Conservation (phyloP, 2,113 vertebrate genomes). For the Tragelaphus buxtoni region DNA sequence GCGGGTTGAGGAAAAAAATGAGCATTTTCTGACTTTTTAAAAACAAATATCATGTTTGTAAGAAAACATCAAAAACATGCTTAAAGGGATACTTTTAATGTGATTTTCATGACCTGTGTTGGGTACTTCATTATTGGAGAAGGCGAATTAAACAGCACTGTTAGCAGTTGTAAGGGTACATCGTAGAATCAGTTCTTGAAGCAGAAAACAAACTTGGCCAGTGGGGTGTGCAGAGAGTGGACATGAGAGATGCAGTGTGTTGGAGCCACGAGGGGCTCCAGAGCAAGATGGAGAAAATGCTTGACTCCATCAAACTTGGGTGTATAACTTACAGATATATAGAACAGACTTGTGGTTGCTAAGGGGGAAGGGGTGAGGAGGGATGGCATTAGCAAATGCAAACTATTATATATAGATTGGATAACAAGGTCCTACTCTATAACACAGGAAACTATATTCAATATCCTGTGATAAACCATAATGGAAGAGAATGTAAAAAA, state of each 20-base stretch:
- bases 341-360: neutral
- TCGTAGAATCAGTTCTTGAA: neutral
- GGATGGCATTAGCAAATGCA: neutral
- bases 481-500: too few species aligned
- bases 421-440: neutral
- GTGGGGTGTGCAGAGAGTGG: neutral
- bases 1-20: neutral
- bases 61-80: neutral
- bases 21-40: neutral
- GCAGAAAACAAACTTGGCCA: neutral
- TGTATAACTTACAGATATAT: neutral
- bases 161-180: neutral
- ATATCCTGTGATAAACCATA: too few species aligned
- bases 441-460: too few species aligned
- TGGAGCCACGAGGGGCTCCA: neutral
- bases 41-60: neutral
- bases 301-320: neutral
- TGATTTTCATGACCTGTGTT: neutral
- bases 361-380: neutral
- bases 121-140: neutral
- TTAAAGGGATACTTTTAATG: neutral
- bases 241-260: too few species aligned
- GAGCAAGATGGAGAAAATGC: neutral
- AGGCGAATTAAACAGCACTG: neutral
- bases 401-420: neutral